Evolutionary conservation across 2,113 vertebrate species (phyloP), one percentile per base, ranked within the genome.

Genomic region (Cynocephalus volans): DNA sequence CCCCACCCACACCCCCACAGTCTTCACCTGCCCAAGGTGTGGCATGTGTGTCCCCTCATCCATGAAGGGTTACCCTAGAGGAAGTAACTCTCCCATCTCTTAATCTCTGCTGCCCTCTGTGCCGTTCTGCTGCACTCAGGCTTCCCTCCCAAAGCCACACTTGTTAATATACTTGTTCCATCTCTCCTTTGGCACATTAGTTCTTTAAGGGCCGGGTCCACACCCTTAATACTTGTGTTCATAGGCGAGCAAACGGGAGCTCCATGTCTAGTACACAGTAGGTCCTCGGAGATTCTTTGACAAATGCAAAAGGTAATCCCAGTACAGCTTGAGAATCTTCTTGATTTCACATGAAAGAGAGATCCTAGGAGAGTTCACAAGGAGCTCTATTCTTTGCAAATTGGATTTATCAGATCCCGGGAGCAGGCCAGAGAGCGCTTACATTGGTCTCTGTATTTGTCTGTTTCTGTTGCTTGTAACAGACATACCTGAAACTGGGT

Each of bases 201-300:
- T 54, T 48, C 31, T 75, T 86, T 19, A 69, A 54, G 70, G 52
- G 17, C 21, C 64, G 15, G 4, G 28, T 70, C 69, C 31, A 23
- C 28, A 6, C 31, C 41, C 41, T 41, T 41, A 41, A 8, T 33
- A 14, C 15, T 82, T 89, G 33, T 87, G 73, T 73, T 75, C 26
- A n/a, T 4, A 81, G 82, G 36, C 70, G 24, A 56, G 7, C 56
- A 96, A 87, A 82, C n/a, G 54, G 70, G 86, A 76, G 36, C 36
- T 82, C 52, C 36, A 17, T 91, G 67, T 88, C 86, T 93, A 87
- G 26, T 14, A 50, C 62, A 79, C 65, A 95, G 11, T 64, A 76
- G 26, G 7, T 60, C 23, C 15, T 84, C 60, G 0, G 60, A 23
- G 48, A 73, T 67, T 82, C 33, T 52, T 95, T 91, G 28, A 31